Conservation (phyloP, 2,113 vertebrate species). For the Phoenicopterus ruber region DNA sequence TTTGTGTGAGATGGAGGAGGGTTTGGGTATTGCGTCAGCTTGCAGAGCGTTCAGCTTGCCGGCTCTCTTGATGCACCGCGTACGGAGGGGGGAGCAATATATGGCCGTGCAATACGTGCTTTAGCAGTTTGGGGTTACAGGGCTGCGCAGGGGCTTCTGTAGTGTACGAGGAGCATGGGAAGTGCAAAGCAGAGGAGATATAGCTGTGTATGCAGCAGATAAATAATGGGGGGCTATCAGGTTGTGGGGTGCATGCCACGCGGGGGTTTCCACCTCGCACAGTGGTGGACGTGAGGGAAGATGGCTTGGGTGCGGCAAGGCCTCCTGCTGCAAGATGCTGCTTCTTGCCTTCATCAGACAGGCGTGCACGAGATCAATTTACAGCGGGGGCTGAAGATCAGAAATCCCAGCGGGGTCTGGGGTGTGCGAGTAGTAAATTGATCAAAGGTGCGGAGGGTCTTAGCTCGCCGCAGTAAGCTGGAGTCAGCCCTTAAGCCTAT, state of each 20-base stretch:
- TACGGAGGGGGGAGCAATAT: accelerated
- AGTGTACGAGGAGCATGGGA: accelerated
- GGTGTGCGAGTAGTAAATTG: not conserved
- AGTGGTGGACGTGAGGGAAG: not conserved
- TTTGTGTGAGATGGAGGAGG: not conserved
- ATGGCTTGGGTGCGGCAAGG: not conserved
- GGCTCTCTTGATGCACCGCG: accelerated
- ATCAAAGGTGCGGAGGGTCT: constrained; percentile 51
- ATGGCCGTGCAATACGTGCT: not conserved
- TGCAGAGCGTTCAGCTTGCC: accelerated
- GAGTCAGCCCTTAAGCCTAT: not conserved
- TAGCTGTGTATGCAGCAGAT: accelerated
- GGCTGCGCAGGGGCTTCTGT: not conserved
- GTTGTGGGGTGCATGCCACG: accelerated
- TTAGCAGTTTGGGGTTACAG: not conserved
- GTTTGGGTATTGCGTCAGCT: not conserved
- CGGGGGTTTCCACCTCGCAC: accelerated
- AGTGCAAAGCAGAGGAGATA: not conserved
- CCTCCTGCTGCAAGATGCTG: not conserved
- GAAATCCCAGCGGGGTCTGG: not conserved
- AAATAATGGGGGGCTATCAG: accelerated
- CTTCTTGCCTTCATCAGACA: not conserved
- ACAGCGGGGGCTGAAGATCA: not conserved
- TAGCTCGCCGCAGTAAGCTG: not conserved
- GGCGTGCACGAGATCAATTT: not conserved